Conservation (phyloP, 2,888 invertebrate genomes). For the Eurytoma californica region DNA sequence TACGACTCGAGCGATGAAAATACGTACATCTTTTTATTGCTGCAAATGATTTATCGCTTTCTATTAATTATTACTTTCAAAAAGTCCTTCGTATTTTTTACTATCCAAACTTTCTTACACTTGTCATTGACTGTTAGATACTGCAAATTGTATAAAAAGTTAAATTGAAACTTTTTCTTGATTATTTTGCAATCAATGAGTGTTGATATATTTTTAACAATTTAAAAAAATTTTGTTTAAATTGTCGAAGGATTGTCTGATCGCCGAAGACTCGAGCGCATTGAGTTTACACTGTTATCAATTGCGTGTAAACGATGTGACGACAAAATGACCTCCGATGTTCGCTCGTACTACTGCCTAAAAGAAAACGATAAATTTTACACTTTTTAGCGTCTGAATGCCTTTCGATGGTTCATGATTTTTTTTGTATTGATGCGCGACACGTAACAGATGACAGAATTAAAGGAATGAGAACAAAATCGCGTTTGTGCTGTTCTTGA, state of each 20-base stretch:
- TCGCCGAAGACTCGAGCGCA: slow-evolving; percentile 34
- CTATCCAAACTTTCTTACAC: no score
- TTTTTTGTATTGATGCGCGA: slow-evolving; percentile 36
- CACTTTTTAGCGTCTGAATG: slow-evolving; percentile 39
- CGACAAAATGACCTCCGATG: slow-evolving; percentile 2
- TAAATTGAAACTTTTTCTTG: no score
- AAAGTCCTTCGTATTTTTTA: no score
- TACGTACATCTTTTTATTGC: slow-evolving; percentile 12
- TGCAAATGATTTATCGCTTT: not conserved
- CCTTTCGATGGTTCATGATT: slow-evolving; percentile 32
- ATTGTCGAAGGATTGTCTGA: not conserved
- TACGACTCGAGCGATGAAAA: slow-evolving; percentile 37
- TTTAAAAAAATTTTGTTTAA: no score
- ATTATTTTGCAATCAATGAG: no score
- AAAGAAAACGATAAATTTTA: slow-evolving; percentile 21
- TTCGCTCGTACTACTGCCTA: slow-evolving; percentile 50
- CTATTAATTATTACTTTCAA: no score
- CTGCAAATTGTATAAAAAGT: no score
- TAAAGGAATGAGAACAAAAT: not conserved
- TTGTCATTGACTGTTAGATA: no score
- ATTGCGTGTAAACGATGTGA: slow-evolving; percentile 17
- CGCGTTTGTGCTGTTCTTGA: no score
- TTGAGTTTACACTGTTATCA: slow-evolving; percentile 9
- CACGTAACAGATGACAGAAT: slow-evolving; percentile 18
- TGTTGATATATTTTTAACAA: no score